Evolutionary conservation across 1,140 invertebrate species (phyloP).

Genomic region (Macrotrachela quadricornifera): DNA sequence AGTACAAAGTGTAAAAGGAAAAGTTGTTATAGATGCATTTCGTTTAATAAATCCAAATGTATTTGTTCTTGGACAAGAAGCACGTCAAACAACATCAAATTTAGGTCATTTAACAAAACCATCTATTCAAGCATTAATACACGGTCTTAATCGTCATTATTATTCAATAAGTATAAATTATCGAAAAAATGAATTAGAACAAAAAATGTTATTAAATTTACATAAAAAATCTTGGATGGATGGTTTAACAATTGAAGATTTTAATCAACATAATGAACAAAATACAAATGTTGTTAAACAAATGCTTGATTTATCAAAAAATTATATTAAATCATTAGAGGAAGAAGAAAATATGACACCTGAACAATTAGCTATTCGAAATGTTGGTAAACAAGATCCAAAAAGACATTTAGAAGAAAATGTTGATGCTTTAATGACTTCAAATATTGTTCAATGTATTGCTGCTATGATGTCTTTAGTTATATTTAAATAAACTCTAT

Average conservation of each 20-base stretch:
- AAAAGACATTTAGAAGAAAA: slow-evolving; percentile 97
- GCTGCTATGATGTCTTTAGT: slow-evolving; percentile 95
- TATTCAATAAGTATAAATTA: slow-evolving; percentile 99
- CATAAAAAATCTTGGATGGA: slow-evolving; percentile 99
- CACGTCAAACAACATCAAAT: slow-evolving; percentile 93
- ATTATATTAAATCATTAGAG: slow-evolving; percentile 60
- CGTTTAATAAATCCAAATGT: slow-evolving; percentile 90
- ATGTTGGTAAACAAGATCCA: slow-evolving; percentile 78
- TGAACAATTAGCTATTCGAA: slow-evolving; percentile 94
- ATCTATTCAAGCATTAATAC: slow-evolving; percentile 93
- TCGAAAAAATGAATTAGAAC: slow-evolving; percentile 91
- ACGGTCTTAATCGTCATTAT: slow-evolving; percentile 93
- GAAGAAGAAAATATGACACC: slow-evolving; percentile 99
- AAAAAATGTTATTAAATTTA: slow-evolving; percentile 92
- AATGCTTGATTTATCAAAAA: slow-evolving; percentile 89
- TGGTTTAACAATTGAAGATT: slow-evolving; percentile 77
- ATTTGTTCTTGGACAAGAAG: slow-evolving; percentile 95
- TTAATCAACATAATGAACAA: slow-evolving; percentile 69
- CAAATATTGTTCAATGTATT: slow-evolving; percentile 93
- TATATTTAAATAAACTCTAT: slow-evolving; percentile 55
- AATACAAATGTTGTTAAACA: slow-evolving; percentile 69
- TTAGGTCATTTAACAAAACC: slow-evolving; percentile 94
- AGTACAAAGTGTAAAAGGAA: slow-evolving; percentile 91
- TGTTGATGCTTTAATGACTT: slow-evolving; percentile 85
- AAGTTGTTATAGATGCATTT: slow-evolving; percentile 39